phyloP scores from a whole-genome alignment of 2,113 vertebrate genomes.

The Charadrius vociferus region DNA sequence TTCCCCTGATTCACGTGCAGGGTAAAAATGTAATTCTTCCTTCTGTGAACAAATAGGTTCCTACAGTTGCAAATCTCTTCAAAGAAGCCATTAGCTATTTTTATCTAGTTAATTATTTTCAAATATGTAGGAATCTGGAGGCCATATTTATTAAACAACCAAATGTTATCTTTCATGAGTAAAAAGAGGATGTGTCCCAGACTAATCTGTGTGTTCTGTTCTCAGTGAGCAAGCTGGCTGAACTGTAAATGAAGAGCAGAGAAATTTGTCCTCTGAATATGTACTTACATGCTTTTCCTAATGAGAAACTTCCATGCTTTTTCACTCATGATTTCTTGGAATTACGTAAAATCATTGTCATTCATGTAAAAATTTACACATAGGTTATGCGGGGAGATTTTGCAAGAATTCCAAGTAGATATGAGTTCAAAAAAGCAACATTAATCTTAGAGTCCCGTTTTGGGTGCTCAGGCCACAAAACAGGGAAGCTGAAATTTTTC shows the following conservation, averaged over 20 bases:
- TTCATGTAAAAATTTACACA: rapidly evolving
- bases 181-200: background rate
- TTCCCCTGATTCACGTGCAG: rapidly evolving
- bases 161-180: background rate
- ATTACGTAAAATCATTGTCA: background rate
- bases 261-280: background rate
- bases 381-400: background rate
- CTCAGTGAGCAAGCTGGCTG: background rate
- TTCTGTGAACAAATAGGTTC: background rate
- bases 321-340: background rate
- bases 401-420: background rate
- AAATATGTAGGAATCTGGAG: background rate
- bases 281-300: background rate
- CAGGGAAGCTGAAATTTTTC: background rate
- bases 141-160: background rate
- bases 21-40: background rate
- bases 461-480: background rate
- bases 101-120: background rate
- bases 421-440: rapidly evolving
- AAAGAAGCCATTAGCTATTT: background rate
- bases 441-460: rapidly evolving
- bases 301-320: rapidly evolving
- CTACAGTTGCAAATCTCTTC: background rate
- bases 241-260: background rate
- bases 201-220: background rate